Conservation (phyloP, 2,113 vertebrate species). For the Tympanuchus pallidicinctus region DNA sequence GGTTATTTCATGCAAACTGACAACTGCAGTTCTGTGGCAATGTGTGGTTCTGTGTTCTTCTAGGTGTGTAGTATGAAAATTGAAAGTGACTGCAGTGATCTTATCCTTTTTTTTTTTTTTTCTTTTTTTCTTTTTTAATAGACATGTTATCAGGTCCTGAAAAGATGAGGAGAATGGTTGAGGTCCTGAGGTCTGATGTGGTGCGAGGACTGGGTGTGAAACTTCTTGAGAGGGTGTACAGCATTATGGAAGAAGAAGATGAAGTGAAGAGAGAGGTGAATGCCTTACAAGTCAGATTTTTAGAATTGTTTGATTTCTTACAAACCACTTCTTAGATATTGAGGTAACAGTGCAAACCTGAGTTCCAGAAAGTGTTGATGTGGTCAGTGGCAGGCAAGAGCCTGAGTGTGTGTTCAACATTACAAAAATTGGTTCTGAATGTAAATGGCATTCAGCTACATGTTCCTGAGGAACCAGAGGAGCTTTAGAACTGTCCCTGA, state of each 20-base stretch:
- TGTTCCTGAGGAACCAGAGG: not conserved
- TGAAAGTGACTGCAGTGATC: not conserved
- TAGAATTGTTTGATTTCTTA: not conserved
- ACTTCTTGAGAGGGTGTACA: constrained; percentile 88
- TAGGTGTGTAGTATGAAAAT: not conserved
- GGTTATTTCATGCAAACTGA: not conserved
- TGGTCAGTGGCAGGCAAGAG: not conserved
- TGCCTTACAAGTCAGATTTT: not conserved
- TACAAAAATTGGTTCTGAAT: not conserved
- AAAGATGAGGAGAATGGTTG: constrained; percentile 90
- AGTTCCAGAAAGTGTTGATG: not conserved
- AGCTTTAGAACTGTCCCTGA: not conserved
- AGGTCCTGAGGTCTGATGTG: constrained; percentile 90
- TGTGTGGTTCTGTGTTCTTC: rapidly evolving
- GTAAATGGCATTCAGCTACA: not conserved
- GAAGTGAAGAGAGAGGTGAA: constrained; percentile 89
- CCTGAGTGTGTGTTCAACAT: not conserved
- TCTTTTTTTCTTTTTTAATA: constrained; percentile 57
- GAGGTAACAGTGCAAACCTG: not conserved
- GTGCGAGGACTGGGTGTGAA: constrained; percentile 91
- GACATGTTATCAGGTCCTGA: constrained; percentile 84
- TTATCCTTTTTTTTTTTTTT: not conserved
- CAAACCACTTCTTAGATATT: not conserved
- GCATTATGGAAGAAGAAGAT: constrained; percentile 93
- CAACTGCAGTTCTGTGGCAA: not conserved